Percentiles rank a stretch among this genome's conserved stretches.
Evolutionary conservation across 2,113 vertebrate genomes (phyloP).

Genomic region (Benitochromis conjunctus): DNA sequence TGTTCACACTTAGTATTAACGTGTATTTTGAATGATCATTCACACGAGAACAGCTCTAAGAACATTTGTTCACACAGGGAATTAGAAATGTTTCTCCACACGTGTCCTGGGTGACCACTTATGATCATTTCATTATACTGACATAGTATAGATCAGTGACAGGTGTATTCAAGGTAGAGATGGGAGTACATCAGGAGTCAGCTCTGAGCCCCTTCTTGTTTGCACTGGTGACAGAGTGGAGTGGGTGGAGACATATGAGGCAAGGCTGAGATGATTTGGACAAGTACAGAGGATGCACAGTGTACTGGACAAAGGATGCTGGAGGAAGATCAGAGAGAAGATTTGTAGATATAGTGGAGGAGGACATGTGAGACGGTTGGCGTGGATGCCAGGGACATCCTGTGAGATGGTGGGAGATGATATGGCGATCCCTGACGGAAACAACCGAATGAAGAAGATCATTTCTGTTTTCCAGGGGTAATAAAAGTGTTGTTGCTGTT

Average conservation of each 20-base stretch:
- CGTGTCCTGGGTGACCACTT: background rate
- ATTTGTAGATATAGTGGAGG: background rate
- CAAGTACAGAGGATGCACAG: background rate
- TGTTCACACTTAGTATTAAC: background rate
- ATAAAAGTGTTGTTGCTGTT: background rate
- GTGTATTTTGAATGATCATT: background rate
- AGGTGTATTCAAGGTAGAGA: background rate
- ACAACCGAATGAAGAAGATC: background rate
- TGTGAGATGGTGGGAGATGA: background rate
- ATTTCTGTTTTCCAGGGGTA: rapidly evolving
- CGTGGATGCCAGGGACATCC: background rate
- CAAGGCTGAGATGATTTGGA: background rate
- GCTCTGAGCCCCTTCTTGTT: background rate
- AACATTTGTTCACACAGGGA: background rate
- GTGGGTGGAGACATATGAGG: background rate
- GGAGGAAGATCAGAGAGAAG: background rate
- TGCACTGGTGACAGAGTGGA: background rate
- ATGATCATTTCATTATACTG: background rate
- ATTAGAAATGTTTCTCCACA: background rate
- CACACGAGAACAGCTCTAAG: background rate
- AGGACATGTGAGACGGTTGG: background rate
- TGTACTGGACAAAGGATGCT: background rate
- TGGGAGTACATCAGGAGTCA: background rate
- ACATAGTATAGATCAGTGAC: too few species aligned
- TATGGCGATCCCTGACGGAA: background rate